Evolutionary conservation across 2,888 invertebrate species (phyloP).

Genomic region (Stenoptilia bipunctidactyla): DNA sequence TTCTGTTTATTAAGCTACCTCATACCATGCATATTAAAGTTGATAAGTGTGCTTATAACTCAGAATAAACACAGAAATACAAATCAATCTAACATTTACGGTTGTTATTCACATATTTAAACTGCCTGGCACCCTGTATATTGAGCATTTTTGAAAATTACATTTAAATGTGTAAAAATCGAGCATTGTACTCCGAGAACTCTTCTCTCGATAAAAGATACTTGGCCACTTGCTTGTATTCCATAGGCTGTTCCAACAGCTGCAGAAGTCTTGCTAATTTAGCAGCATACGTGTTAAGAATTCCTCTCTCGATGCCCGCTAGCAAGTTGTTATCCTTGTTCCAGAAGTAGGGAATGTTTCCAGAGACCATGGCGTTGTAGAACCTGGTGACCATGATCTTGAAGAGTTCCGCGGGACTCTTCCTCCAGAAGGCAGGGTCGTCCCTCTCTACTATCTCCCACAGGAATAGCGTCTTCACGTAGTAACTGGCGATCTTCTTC

Average conservation of each 20-base stretch:
- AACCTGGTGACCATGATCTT: constrained; percentile 51
- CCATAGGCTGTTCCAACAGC: constrained; percentile 22
- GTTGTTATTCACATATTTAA: too few species aligned
- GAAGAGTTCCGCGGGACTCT: constrained; percentile 30
- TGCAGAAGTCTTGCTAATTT: constrained; percentile 28
- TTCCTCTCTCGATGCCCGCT: constrained; percentile 18
- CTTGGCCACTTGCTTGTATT: constrained; percentile 34
- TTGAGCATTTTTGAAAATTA: too few species aligned
- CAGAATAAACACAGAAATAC: too few species aligned
- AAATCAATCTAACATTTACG: too few species aligned
- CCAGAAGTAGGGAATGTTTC: constrained; percentile 60
- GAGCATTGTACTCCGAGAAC: constrained; percentile 27
- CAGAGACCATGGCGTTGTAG: constrained; percentile 25
- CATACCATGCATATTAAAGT: too few species aligned
- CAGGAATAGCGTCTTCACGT: constrained; percentile 66
- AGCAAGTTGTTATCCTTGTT: constrained; percentile 53
- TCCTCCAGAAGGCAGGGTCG: constrained; percentile 29
- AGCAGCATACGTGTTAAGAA: constrained; percentile 25
- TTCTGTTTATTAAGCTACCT: too few species aligned
- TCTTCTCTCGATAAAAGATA: constrained; percentile 32
- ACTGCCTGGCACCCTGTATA: too few species aligned
- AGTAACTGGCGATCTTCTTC: constrained; percentile 65
- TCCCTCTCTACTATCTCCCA: constrained; percentile 35
- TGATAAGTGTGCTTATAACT: too few species aligned
- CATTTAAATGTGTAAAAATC: constrained; percentile 21